Conservation (phyloP, 2,888 invertebrate genomes). For the Drosophila demipolita region DNA sequence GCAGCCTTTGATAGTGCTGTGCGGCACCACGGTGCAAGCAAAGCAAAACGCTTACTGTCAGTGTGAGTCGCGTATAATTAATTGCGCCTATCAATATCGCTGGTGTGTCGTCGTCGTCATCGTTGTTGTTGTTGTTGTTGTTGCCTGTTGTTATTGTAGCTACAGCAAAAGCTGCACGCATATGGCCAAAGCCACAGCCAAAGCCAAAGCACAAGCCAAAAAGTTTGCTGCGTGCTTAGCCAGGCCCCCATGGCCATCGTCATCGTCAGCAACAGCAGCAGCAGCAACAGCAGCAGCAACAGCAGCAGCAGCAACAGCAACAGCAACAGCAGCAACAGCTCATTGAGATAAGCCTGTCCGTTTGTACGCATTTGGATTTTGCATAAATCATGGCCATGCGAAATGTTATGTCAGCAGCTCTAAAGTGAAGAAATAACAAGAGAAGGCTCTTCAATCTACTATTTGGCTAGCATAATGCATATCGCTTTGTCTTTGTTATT, state of each 20-base stretch:
- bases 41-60: constrained; percentile 81
- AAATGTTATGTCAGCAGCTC: constrained; percentile 78
- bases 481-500: constrained; percentile 19
- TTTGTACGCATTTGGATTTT: constrained; percentile 72
- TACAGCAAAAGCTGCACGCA: constrained; percentile 54
- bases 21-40: constrained; percentile 52
- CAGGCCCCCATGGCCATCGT: constrained; percentile 40
- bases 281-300: not conserved
- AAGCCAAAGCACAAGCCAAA: constrained; percentile 35
- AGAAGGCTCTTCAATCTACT: constrained; percentile 42
- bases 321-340: constrained; percentile 51
- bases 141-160: constrained; percentile 17
- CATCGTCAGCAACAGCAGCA: constrained; percentile 54
- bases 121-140: constrained; percentile 13
- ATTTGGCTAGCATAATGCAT: constrained; percentile 13
- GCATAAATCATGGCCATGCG: constrained; percentile 76
- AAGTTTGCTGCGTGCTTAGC: constrained; percentile 48
- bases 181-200: constrained; percentile 46
- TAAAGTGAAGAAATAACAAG: constrained; percentile 46
- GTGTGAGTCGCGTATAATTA: constrained; percentile 79
- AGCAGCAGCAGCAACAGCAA: constrained; percentile 34
- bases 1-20: constrained; percentile 9
- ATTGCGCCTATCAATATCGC: constrained; percentile 81
- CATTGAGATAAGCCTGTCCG: constrained; percentile 78
- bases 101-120: constrained; percentile 41